Percentiles rank a stretch among this genome's conserved stretches.
These are phyloP conservation scores for Galerucella calmariensis DNA, from an alignment of 2,888 invertebrate genomes.

Conservation along the genomic window DNA sequence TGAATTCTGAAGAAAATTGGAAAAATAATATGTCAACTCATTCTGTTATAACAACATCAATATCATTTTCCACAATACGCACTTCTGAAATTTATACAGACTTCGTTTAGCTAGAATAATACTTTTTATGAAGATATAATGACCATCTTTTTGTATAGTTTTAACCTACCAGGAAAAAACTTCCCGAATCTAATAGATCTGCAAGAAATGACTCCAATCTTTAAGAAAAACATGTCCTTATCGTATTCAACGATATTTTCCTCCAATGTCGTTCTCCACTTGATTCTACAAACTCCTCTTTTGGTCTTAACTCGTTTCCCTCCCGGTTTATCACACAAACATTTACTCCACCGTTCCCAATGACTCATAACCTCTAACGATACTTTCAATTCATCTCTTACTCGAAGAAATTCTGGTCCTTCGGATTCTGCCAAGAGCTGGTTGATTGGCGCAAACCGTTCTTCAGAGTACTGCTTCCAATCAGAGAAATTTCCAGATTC, in stretches of 20 bases:
- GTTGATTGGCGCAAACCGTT: constrained; percentile 65
- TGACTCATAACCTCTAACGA: constrained; percentile 66
- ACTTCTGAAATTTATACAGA: too few relatives aligned
- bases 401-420: constrained; percentile 62
- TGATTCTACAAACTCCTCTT: constrained; percentile 67
- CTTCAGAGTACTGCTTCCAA: constrained; percentile 67
- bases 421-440: constrained; percentile 63
- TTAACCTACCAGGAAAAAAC: constrained; percentile 60
- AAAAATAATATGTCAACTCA: too few relatives aligned
- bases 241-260: constrained; percentile 18
- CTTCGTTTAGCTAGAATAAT: too few relatives aligned
- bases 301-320: constrained; percentile 63
- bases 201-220: constrained; percentile 61
- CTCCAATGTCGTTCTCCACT: constrained; percentile 50
- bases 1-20: too few relatives aligned
- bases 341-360: constrained; percentile 69
- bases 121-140: too few relatives aligned
- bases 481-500: constrained; percentile 65
- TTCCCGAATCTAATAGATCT: constrained; percentile 64
- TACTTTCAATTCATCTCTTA: constrained; percentile 63
- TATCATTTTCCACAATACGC: too few relatives aligned
- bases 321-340: constrained; percentile 64
- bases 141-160: too few relatives aligned
- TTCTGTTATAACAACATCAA: too few relatives aligned
- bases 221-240: constrained; percentile 35